phyloP scores from a whole-genome alignment of 2,888 invertebrate genomes.

The Gandaritis pyraliata region DNA sequence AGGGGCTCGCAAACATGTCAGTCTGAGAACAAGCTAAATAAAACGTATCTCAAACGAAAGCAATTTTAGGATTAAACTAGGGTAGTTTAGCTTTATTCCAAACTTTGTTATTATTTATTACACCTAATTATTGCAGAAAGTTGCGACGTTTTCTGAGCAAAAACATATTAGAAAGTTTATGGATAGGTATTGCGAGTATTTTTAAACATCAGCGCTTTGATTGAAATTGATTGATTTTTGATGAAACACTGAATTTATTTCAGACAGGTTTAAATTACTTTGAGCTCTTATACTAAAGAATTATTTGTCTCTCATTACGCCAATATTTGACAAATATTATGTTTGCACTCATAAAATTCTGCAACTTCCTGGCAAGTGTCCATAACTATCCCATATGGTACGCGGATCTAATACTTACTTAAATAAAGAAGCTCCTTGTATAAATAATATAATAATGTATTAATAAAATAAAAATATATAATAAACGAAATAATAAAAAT shows the following conservation, averaged over 20 bases:
- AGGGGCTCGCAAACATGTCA: no score
- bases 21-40: no score
- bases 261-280: no score
- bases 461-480: no score
- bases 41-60: no score
- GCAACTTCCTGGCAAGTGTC: slow-evolving; percentile 41
- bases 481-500: no score
- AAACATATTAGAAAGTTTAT: slow-evolving; percentile 26
- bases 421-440: slow-evolving; percentile 39
- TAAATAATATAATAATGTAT: no score
- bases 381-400: slow-evolving; percentile 44
- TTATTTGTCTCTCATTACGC: background rate
- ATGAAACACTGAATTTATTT: no score
- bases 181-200: slow-evolving; percentile 5
- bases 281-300: no score
- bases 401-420: slow-evolving; percentile 43
- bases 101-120: slow-evolving; percentile 36
- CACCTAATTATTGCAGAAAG: slow-evolving; percentile 19
- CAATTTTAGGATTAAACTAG: slow-evolving; percentile 4
- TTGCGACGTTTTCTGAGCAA: slow-evolving; percentile 15
- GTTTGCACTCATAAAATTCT: slow-evolving; percentile 13
- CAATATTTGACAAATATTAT: slow-evolving; percentile 4
- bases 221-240: no score
- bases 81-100: slow-evolving; percentile 29
- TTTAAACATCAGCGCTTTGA: no score